Evolutionary conservation across 1,140 invertebrate genomes (phyloP), one percentile per base, ranked within the genome.

Genomic region (Trissolcus basalis): DNA sequence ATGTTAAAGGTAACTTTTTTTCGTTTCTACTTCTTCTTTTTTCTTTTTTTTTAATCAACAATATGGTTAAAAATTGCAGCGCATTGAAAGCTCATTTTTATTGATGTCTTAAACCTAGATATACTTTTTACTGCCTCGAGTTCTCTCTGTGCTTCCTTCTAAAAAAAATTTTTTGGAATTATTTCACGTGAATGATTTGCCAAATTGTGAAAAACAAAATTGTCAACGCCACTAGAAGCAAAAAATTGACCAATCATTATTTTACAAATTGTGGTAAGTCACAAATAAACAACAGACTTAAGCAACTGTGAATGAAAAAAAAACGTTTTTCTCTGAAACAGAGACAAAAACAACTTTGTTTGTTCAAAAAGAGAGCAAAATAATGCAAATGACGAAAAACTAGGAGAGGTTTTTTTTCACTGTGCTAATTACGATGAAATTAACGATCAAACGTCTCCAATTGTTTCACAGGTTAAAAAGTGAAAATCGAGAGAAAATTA

Each of bases 181-280:
- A 61, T 1, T 13, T n/a, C n/a, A n/a, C n/a, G n/a, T n/a, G n/a
- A n/a, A n/a, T n/a, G n/a, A n/a, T n/a, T n/a, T n/a, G n/a, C n/a
- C n/a, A 35, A 33, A 63, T 53, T n/a, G 11, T 43, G 6, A 35
- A 19, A 14, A 50, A 39, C 15, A 43, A 32, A n/a, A n/a, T n/a
- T n/a, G n/a, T 50, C 7, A 63, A 27, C 19, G 19, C 2, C 19
- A 27, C 19, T 27, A 27, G 39, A 45, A 73, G 55, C 41, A 47
- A 39, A 14, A 61, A 61, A 61, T 53, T 67, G 64, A 56, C 67
- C 55, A 74, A 61, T 73, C 61, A 74, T 61, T 74, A 74, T 60
- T 61, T 55, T 67, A 74, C 55, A 74, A 59, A 74, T 74, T 67
- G 67, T 56, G 63, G 70, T 74, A 27, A 74, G 70, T 74, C 63